These are phyloP conservation scores for Platalea minor DNA, from an alignment of 2,797 vertebrate species.

Conservation along the genomic window DNA sequence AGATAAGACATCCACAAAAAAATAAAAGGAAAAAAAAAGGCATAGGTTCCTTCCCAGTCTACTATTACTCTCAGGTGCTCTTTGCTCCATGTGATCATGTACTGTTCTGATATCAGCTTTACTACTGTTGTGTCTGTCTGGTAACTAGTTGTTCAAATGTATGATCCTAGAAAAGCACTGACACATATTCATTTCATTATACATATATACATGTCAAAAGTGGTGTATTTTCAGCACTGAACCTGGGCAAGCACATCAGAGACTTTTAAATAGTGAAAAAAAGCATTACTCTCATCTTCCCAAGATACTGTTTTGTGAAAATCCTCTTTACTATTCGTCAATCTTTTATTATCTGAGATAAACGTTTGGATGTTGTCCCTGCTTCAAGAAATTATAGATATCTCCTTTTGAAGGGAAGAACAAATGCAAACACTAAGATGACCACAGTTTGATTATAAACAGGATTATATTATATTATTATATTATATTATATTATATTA, in stretches of 20 bases:
- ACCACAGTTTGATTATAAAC: not conserved
- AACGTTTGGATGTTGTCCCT: not conserved
- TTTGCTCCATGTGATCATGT: not conserved
- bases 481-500: too few species aligned
- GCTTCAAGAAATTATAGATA: not conserved
- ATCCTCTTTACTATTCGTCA: not conserved
- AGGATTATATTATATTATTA: too few species aligned
- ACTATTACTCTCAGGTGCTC: not conserved
- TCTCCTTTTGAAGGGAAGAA: not conserved
- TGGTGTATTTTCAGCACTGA: not conserved
- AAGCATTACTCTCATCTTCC: not conserved
- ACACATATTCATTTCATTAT: not conserved
- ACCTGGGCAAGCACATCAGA: not conserved
- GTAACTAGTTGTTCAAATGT: not conserved
- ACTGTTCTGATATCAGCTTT: not conserved
- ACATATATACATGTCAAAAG: not conserved
- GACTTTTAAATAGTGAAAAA: not conserved
- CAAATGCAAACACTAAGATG: not conserved
- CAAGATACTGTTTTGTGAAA: not conserved
- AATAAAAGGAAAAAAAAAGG: not conserved
- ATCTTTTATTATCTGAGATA: not conserved
- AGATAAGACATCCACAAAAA: not conserved
- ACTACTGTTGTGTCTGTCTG: not conserved
- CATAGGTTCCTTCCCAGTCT: not conserved
- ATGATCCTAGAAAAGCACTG: not conserved